Percentiles rank a stretch among this genome's conserved stretches.
phyloP scores from a whole-genome alignment of 2,888 invertebrate genomes.

The Barypeithes pellucidus region DNA sequence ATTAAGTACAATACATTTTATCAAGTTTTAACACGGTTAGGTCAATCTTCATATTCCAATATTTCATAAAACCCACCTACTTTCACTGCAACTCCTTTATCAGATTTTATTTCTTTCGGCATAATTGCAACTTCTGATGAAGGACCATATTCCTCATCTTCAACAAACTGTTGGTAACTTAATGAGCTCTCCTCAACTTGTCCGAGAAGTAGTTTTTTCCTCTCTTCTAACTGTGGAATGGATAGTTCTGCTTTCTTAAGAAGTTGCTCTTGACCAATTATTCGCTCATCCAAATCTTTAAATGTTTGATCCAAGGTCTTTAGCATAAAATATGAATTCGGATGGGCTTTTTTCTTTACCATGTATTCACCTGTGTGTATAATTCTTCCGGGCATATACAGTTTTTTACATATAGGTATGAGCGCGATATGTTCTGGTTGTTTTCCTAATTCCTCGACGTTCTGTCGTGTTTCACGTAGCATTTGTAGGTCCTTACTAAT shows the following conservation, averaged over 20 bases:
- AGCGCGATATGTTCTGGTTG: constrained; percentile 62
- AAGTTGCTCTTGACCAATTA: constrained; percentile 55
- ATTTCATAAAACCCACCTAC: constrained; percentile 65
- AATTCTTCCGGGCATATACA: constrained; percentile 64
- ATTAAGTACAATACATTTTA: no score
- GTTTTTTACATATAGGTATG: constrained; percentile 63
- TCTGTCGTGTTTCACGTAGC: constrained; percentile 55
- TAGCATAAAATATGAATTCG: constrained; percentile 59
- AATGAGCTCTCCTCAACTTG: constrained; percentile 38
- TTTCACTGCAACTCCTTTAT: constrained; percentile 63
- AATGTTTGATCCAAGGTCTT: constrained; percentile 60
- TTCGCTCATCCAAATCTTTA: constrained; percentile 56
- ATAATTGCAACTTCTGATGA: constrained; percentile 42
- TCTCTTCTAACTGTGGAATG: constrained; percentile 60
- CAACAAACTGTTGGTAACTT: constrained; percentile 17
- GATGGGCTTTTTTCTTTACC: constrained; percentile 58
- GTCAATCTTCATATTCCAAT: constrained; percentile 61
- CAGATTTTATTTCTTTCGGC: constrained; percentile 62
- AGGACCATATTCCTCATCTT: constrained; percentile 43
- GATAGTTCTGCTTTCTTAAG: constrained; percentile 57
- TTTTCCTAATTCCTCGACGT: constrained; percentile 57
- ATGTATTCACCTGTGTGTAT: constrained; percentile 64
- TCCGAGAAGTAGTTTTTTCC: constrained; percentile 59
- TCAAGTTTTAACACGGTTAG: background rate
- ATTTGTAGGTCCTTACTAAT: constrained; percentile 55